Evolutionary conservation across 1,140 invertebrate species (phyloP).

Genomic region (Archivesica marissinica): DNA sequence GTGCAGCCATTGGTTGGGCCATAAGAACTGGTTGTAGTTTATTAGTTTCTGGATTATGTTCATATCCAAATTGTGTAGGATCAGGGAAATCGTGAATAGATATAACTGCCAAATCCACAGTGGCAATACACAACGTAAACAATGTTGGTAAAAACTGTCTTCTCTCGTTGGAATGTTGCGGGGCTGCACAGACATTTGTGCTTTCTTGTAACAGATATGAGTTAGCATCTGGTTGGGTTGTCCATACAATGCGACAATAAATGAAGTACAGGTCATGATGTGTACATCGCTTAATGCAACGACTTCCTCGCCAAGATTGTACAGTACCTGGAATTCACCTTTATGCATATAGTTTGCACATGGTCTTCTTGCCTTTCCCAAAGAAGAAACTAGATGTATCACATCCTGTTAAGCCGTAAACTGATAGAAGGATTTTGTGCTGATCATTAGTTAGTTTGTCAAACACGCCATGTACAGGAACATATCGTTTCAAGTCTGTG

Average conservation of each 20-base stretch:
- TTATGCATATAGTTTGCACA: no score
- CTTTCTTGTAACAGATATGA: neutral
- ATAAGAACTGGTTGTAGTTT: neutral
- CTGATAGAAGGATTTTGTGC: slow-evolving; percentile 25
- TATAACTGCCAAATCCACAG: slow-evolving; percentile 8
- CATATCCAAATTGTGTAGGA: neutral
- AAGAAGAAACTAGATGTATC: slow-evolving; percentile 33
- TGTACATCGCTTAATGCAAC: no score
- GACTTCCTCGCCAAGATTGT: no score
- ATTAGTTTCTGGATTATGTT: neutral
- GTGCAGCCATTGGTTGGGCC: slow-evolving; percentile 1
- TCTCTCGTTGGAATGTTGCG: slow-evolving; percentile 3
- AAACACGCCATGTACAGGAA: slow-evolving; percentile 14
- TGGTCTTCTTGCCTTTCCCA: slow-evolving; percentile 32
- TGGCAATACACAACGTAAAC: neutral
- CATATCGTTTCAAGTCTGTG: slow-evolving; percentile 6
- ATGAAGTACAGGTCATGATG: neutral
- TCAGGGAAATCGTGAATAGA: neutral
- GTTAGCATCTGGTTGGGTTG: neutral
- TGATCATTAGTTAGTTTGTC: neutral
- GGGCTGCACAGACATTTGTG: neutral
- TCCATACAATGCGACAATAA: neutral
- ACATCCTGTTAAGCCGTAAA: slow-evolving; percentile 41
- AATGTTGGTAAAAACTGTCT: neutral
- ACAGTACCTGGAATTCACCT: no score